Percentiles rank a stretch among this genome's conserved stretches.
Evolutionary conservation across 2,113 vertebrate genomes (phyloP).

Genomic region (Cygnus buccinator): DNA sequence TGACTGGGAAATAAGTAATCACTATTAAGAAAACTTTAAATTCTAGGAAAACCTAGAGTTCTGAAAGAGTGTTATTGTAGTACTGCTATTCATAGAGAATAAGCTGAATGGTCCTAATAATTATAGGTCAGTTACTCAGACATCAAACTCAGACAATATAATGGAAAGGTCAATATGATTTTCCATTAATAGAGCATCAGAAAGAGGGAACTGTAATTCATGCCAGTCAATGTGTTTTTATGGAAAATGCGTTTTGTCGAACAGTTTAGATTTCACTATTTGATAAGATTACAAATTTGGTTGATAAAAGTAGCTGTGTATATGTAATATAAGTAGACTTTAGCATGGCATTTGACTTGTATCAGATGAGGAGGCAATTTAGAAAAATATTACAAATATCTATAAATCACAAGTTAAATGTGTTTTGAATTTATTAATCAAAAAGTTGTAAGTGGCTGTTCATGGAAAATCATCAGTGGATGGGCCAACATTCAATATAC

Average conservation of each 20-base stretch:
- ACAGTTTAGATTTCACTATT: constrained; percentile 47
- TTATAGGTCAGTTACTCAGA: background rate
- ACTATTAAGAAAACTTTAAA: background rate
- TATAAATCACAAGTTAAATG: background rate
- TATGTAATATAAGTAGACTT: background rate
- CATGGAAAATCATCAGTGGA: background rate
- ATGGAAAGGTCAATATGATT: constrained; percentile 10
- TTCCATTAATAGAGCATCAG: constrained; percentile 6
- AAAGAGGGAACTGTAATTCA: background rate
- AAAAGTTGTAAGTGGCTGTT: background rate
- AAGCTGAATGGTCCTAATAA: background rate
- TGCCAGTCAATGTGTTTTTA: background rate
- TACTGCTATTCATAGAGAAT: background rate
- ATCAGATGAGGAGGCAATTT: background rate
- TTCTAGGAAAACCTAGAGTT: background rate
- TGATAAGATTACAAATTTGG: constrained; percentile 14
- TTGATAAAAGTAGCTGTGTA: background rate
- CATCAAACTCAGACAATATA: background rate
- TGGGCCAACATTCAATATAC: background rate
- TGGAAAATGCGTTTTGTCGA: constrained; percentile 10
- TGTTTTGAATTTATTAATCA: background rate
- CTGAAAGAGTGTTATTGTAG: background rate
- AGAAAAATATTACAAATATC: background rate
- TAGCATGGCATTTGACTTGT: background rate
- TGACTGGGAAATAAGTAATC: background rate